A percentile compares a stretch with the other conserved stretches of the same genome.
phyloP scores from a whole-genome alignment of 2,797 vertebrate genomes.

The Anas bahamensis region DNA sequence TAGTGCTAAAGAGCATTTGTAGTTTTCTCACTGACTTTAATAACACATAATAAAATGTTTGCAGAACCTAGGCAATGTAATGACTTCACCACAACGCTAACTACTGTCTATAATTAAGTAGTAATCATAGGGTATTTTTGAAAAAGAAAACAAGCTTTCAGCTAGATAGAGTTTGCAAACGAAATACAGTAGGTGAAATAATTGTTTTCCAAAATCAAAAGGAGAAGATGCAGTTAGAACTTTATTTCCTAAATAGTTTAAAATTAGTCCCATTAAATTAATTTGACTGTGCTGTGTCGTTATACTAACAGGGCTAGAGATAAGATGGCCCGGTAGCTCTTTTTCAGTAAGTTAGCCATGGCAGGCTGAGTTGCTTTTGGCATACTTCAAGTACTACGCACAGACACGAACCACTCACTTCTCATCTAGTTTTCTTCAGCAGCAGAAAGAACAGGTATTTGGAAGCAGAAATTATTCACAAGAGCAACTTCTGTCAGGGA shows the following conservation, averaged over 20 bases:
- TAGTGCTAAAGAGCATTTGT: neutral
- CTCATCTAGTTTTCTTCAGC: neutral
- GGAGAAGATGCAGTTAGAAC: neutral
- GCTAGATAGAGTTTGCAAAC: neutral
- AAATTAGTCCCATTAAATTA: neutral
- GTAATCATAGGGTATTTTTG: neutral
- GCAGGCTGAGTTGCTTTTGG: neutral
- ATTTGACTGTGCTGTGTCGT: neutral
- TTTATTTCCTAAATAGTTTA: neutral
- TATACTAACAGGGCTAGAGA: neutral
- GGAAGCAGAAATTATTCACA: neutral
- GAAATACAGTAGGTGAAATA: neutral
- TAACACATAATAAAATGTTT: neutral
- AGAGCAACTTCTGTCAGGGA: neutral
- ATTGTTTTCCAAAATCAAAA: neutral
- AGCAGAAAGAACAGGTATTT: neutral
- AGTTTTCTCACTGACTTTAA: neutral
- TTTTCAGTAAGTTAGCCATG: neutral
- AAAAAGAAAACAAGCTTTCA: neutral
- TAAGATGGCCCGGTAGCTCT: neutral
- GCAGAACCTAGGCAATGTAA: neutral
- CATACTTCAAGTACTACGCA: neutral
- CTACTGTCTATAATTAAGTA: neutral
- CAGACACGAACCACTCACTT: neutral
- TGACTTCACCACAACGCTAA: neutral